A percentile compares a stretch with the other conserved stretches of the same genome.
These are phyloP conservation scores for Spilosoma lubricipeda DNA, from an alignment of 2,888 invertebrate genomes.

Conservation along the genomic window DNA sequence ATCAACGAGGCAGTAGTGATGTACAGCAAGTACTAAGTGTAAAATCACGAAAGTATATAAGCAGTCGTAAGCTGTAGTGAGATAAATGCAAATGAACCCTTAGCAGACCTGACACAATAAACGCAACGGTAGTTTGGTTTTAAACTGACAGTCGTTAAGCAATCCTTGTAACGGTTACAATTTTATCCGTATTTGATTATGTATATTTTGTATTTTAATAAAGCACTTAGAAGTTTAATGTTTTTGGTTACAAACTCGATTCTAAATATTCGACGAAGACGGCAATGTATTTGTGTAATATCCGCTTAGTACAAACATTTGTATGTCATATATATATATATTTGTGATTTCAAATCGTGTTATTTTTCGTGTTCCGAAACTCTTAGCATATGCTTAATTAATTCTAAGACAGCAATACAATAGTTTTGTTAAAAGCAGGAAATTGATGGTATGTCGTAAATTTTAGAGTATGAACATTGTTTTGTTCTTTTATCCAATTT, in stretches of 20 bases:
- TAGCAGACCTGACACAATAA: slow-evolving; percentile 45
- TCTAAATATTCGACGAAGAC: too few relatives aligned
- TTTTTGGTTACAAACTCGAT: slow-evolving; percentile 13
- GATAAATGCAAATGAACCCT: neutral
- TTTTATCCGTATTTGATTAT: slow-evolving; percentile 65
- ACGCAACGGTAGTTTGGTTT: slow-evolving; percentile 58
- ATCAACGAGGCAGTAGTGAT: too few relatives aligned
- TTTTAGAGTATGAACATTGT: too few relatives aligned
- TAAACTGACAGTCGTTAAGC: slow-evolving; percentile 57
- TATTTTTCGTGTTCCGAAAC: too few relatives aligned
- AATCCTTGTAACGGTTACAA: slow-evolving; percentile 56
- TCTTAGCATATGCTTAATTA: too few relatives aligned
- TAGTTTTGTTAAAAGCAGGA: too few relatives aligned
- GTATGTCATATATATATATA: too few relatives aligned
- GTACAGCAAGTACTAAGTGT: neutral
- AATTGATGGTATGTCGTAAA: too few relatives aligned
- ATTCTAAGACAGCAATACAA: too few relatives aligned
- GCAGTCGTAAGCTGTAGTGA: neutral
- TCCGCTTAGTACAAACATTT: neutral
- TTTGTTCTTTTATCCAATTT: too few relatives aligned
- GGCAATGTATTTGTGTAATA: neutral
- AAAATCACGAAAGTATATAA: too few relatives aligned
- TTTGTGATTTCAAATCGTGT: too few relatives aligned
- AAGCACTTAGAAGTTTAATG: slow-evolving; percentile 21
- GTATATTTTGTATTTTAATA: slow-evolving; percentile 51